Base-by-base conservation (phyloP, 1,140 invertebrate species). In the Gryon sp. region DNA sequence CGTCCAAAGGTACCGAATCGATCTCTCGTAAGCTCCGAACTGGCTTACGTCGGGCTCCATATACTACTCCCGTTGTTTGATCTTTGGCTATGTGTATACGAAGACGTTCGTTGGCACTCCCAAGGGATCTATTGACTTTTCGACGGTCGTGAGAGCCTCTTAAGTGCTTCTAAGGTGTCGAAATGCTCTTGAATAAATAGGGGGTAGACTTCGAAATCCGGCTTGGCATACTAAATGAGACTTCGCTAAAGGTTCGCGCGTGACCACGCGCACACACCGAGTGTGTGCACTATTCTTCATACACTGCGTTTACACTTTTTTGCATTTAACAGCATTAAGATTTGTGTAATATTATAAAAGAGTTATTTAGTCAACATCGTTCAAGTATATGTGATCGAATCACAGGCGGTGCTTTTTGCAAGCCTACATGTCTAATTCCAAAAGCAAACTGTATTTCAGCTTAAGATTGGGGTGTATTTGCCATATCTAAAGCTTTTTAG, bases 181-280 rank as follows among this genome's bases (percentile, higher is more conserved):
- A 80, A 78, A 80, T 75, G 66, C 77, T 80, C 79, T 80, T 79
- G 80, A 85, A 86, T 86, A 86, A 85, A 84, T 85, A 82, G 84
- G 73, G 80, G 82, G 78, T 82, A 83, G 79, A 83, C 81, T 83
- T 84, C 68, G 81, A 84, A 84, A 81, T 80, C 77, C 81, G 76
- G 70, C 73, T 76, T 46, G 63, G 79, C 76, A 81, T 82, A 77
- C 77, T 69, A 78, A 79, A 79, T 78, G 75, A 79, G 77, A 65
- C 18, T 14, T 50, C 60, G 48, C 62, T 65, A 70, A 65, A 72
- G 57, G 62, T 60, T 63, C 55, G 28, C 62, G 55, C 74, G 65
- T 72, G 63, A 77, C 38, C 69, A 74, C 40, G 22, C 36, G 69
- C 59, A 65, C 18, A 40, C 63, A 45, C 2, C 24, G n/a, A n/a